These are phyloP conservation scores for Leptodactylus fallax DNA, from an alignment of 2,797 vertebrate genomes.

Conservation along the genomic window DNA sequence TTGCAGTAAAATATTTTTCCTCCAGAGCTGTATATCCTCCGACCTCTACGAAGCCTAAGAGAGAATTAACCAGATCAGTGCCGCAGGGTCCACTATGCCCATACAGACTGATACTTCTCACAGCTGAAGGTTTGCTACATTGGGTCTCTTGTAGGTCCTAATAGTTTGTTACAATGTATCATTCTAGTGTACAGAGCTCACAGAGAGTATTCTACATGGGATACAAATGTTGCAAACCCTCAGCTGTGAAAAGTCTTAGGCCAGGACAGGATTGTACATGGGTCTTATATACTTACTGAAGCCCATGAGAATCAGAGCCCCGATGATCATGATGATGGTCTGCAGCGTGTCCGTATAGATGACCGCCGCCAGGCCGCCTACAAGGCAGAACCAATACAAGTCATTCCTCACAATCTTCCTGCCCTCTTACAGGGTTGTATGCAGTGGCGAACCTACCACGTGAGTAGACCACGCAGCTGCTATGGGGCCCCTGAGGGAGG, in stretches of 20 bases:
- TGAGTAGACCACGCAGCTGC: too few relatives aligned
- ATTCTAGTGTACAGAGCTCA: not conserved
- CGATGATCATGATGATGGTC: conserved; percentile 90
- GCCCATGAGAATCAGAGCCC: conserved; percentile 88
- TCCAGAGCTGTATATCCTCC: conserved; percentile 87
- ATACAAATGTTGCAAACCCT: not conserved
- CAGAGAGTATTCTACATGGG: not conserved
- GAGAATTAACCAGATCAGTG: not conserved
- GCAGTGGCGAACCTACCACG: too few relatives aligned
- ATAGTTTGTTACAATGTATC: not conserved
- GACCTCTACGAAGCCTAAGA: conserved; percentile 85
- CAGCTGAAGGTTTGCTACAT: conserved; percentile 2
- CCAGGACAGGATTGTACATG: not conserved
- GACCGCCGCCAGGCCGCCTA: conserved; percentile 95
- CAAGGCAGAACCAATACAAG: not conserved
- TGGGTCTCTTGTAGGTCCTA: not conserved
- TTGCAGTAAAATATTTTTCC: conserved; percentile 82
- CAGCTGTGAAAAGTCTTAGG: not conserved
- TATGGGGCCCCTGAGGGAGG: too few relatives aligned
- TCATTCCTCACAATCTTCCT: too few relatives aligned
- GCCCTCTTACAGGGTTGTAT: too few relatives aligned
- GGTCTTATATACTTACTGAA: conserved; percentile 85
- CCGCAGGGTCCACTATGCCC: too few relatives aligned
- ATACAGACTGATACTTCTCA: not conserved
- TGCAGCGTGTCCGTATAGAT: conserved; percentile 96